Percentiles rank a stretch among this genome's conserved stretches.
Evolutionary conservation across 2,888 invertebrate species (phyloP).

Genomic region (Bembecia ichneumoniformis): DNA sequence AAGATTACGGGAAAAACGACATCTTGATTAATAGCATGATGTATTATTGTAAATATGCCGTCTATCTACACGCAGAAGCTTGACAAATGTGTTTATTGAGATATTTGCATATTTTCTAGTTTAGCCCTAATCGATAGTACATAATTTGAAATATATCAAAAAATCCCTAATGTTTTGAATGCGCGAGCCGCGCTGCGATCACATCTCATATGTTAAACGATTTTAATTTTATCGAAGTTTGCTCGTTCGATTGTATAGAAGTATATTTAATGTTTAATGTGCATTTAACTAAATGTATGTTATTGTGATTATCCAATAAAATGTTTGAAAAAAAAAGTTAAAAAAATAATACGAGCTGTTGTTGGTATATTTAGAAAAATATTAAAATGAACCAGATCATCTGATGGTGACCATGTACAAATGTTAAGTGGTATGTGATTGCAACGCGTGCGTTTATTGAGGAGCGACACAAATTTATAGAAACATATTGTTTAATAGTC

Average conservation of each 20-base stretch:
- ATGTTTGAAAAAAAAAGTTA: constrained; percentile 46
- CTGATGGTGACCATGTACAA: constrained; percentile 81
- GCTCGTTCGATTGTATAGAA: constrained; percentile 68
- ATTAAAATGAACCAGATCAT: constrained; percentile 74
- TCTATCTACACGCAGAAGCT: constrained; percentile 51
- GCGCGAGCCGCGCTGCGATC: constrained; percentile 33
- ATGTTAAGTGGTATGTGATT: constrained; percentile 60
- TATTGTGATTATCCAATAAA: constrained; percentile 37
- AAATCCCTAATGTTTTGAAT: constrained; percentile 52
- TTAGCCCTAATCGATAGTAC: constrained; percentile 66
- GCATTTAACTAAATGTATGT: constrained; percentile 50
- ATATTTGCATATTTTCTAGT: constrained; percentile 51
- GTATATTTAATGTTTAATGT: constrained; percentile 67
- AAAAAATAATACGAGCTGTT: constrained; percentile 52
- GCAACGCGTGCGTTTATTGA: constrained; percentile 34
- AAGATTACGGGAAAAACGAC: constrained; percentile 28
- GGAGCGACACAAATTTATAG: constrained; percentile 49
- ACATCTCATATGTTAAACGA: constrained; percentile 66
- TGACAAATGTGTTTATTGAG: constrained; percentile 39
- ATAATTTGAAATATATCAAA: constrained; percentile 65
- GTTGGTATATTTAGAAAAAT: constrained; percentile 73
- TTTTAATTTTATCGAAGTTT: constrained; percentile 72
- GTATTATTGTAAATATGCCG: constrained; percentile 53
- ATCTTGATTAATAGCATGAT: constrained; percentile 38
- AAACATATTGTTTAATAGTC: constrained; percentile 59